phyloP scores from a whole-genome alignment of 2,888 invertebrate species.

The Arctia plantaginis region DNA sequence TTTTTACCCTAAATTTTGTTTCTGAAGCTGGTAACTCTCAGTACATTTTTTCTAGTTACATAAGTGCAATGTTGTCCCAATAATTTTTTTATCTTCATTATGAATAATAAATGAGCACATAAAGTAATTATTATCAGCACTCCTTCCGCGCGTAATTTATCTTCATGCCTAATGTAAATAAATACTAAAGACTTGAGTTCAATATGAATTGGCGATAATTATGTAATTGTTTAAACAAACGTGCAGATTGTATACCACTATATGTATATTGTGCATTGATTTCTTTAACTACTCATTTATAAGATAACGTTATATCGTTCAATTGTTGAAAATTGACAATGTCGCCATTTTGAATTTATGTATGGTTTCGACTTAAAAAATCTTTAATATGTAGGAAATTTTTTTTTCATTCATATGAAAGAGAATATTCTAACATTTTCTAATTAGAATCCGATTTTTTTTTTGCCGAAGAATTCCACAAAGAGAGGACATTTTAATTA shows the following conservation, averaged over 20 bases:
- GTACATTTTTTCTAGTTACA: background rate
- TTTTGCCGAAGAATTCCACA: slow-evolving; percentile 17
- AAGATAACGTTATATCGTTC: slow-evolving; percentile 22
- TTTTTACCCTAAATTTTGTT: background rate
- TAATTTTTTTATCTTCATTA: slow-evolving; percentile 7
- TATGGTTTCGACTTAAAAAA: background rate
- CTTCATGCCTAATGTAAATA: slow-evolving; percentile 37
- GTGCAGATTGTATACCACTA: slow-evolving; percentile 36
- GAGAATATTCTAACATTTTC: background rate
- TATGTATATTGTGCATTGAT: slow-evolving; percentile 42
- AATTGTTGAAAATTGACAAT: background rate
- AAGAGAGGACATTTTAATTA: slow-evolving; percentile 8
- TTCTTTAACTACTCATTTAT: slow-evolving; percentile 31
- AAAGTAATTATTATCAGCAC: slow-evolving; percentile 24
- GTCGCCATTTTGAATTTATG: background rate
- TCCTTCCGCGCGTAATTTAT: slow-evolving; percentile 41
- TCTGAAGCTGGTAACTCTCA: background rate
- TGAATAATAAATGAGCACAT: slow-evolving; percentile 22
- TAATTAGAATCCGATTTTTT: background rate
- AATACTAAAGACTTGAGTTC: slow-evolving; percentile 34
- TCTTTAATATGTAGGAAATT: background rate
- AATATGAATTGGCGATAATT: slow-evolving; percentile 50
- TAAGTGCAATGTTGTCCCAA: background rate
- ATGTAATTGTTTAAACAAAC: slow-evolving; percentile 55
- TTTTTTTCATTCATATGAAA: background rate